These are phyloP conservation scores for Clusia tigrina DNA, from an alignment of 2,888 invertebrate species.

Conservation along the genomic window DNA sequence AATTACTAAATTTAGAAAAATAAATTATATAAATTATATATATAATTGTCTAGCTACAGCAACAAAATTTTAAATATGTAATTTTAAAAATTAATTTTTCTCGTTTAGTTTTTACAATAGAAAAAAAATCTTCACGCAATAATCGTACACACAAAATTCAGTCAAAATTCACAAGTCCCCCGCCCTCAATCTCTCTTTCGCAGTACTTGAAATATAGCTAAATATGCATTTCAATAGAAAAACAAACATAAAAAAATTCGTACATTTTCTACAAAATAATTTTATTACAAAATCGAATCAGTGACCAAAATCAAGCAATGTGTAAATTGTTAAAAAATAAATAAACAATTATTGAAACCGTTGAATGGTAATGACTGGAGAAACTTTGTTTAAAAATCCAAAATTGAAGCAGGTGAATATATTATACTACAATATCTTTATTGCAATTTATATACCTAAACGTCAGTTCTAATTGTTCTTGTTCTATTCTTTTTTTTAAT, in stretches of 20 bases:
- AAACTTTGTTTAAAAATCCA: conserved; percentile 42
- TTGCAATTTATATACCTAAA: conserved; percentile 18
- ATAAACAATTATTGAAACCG: conserved; percentile 5
- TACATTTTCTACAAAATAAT: not conserved
- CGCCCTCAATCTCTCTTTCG: not conserved
- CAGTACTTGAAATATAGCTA: not conserved
- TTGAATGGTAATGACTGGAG: conserved; percentile 65
- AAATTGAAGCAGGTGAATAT: conserved; percentile 36
- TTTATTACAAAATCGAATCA: not conserved
- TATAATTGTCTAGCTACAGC: conserved; percentile 58
- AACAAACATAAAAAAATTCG: not conserved
- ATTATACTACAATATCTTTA: too few species aligned
- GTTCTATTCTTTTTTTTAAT: conserved; percentile 7
- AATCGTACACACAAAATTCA: conserved; percentile 11
- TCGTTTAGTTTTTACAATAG: not conserved
- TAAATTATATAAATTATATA: too few species aligned
- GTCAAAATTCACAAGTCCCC: conserved; percentile 10
- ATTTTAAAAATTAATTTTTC: conserved; percentile 9
- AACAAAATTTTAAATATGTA: conserved; percentile 24
- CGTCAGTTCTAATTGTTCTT: not conserved
- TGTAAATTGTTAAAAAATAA: not conserved
- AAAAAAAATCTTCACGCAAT: not conserved
- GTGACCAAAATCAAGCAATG: conserved; percentile 3
- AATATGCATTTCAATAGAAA: not conserved
- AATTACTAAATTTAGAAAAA: conserved; percentile 27